These are phyloP conservation scores for Vollenhovia emeryi DNA, from an alignment of 1,140 invertebrate species.

Conservation along the genomic window DNA sequence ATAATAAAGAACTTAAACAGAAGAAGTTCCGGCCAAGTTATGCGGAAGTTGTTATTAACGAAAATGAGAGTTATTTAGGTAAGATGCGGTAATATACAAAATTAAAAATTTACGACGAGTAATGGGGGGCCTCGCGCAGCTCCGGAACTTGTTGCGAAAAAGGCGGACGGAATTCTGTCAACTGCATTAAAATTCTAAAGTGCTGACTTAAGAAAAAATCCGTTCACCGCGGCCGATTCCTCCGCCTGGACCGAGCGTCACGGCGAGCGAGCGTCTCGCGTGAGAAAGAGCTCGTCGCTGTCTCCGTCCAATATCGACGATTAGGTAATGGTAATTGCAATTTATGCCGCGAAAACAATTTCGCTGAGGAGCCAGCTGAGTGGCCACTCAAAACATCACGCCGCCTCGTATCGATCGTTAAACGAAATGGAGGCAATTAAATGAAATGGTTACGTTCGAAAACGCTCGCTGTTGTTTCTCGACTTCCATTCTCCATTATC, in stretches of 20 bases:
- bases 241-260: too few relatives aligned
- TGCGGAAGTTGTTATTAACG: constrained; percentile 1
- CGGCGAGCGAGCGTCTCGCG: neutral
- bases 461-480: constrained; percentile 44
- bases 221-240: too few relatives aligned
- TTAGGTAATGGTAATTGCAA: neutral
- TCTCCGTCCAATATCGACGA: constrained; percentile 3
- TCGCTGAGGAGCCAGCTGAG: constrained; percentile 19
- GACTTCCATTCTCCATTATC: constrained; percentile 53
- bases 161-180: neutral
- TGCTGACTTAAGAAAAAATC: neutral
- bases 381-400: constrained; percentile 32
- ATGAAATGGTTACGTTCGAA: constrained; percentile 59
- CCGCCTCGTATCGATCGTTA: constrained; percentile 51
- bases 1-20: constrained; percentile 37
- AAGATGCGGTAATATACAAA: neutral
- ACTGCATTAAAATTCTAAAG: neutral
- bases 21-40: neutral
- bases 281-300: neutral
- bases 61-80: constrained; percentile 29
- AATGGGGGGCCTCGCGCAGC: neutral
- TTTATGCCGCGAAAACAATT: constrained; percentile 53
- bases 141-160: neutral
- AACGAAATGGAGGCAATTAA: constrained; percentile 53
- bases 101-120: constrained; percentile 26